Percentiles rank a stretch among this genome's conserved stretches.
These are phyloP conservation scores for Hepsetus odoe DNA, from an alignment of 2,113 vertebrate species.

Conservation along the genomic window DNA sequence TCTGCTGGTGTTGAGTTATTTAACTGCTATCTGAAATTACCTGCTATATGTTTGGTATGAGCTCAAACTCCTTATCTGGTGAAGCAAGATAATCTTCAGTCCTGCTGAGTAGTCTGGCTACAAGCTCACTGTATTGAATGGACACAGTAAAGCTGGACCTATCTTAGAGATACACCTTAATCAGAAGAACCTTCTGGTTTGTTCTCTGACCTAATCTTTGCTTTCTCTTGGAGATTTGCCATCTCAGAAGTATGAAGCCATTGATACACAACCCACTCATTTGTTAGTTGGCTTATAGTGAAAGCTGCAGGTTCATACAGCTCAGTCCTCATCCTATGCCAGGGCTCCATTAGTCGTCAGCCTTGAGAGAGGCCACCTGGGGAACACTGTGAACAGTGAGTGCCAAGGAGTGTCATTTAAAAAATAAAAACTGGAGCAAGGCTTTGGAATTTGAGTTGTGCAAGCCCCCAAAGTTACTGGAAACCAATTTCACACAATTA, in stretches of 20 bases:
- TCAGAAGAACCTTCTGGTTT: neutral
- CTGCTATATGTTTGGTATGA: neutral
- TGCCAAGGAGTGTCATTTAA: slow-evolving; percentile 7
- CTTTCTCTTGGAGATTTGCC: neutral
- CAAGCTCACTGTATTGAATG: neutral
- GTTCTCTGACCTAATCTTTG: neutral
- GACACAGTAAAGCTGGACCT: neutral
- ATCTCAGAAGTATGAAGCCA: neutral
- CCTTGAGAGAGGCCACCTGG: neutral
- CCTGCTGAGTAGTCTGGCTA: slow-evolving; percentile 1
- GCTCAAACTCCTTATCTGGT: slow-evolving; percentile 6
- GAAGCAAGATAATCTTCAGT: slow-evolving; percentile 6
- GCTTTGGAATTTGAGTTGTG: neutral
- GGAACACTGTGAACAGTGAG: neutral
- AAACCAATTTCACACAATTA: slow-evolving; percentile 34
- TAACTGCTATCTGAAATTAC: neutral
- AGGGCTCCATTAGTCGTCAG: neutral
- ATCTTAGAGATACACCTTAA: neutral
- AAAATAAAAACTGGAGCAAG: neutral
- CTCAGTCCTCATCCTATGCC: neutral
- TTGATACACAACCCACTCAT: neutral
- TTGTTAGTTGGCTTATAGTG: slow-evolving; percentile 12
- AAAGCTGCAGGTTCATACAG: neutral
- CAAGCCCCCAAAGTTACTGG: neutral
- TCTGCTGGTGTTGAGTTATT: neutral